Evolutionary conservation across 2,888 invertebrate genomes (phyloP).

Genomic region (Schizaphis graminum): DNA sequence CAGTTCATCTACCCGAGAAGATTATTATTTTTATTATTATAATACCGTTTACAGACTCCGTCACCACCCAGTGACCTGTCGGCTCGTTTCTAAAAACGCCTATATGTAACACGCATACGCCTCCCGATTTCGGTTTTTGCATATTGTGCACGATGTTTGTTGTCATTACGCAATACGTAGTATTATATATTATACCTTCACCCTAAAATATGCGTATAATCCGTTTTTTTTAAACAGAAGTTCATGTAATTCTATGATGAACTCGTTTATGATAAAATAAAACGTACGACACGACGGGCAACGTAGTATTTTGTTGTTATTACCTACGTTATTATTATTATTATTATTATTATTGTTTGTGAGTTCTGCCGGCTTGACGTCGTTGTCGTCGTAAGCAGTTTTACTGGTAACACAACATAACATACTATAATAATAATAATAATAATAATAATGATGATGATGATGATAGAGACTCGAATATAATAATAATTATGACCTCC

Average conservation of each 20-base stretch:
- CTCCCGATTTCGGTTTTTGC: not conserved
- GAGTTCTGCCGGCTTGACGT: not conserved
- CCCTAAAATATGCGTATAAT: not conserved
- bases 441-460: not conserved
- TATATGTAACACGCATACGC: too few species aligned
- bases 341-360: slow-evolving; percentile 1
- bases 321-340: not conserved
- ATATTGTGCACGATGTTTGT: not conserved
- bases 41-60: not conserved
- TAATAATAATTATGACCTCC: not conserved
- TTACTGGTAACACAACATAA: not conserved
- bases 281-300: not conserved
- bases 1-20: not conserved
- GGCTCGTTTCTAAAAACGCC: too few species aligned
- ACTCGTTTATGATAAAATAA: not conserved
- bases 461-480: not conserved
- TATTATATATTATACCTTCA: not conserved
- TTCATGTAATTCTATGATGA: not conserved
- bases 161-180: not conserved
- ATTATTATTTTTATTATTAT: not conserved
- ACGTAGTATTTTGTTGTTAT: not conserved
- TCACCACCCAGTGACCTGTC: not conserved
- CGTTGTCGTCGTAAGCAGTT: not conserved
- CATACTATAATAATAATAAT: not conserved
- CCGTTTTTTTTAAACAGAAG: not conserved